phyloP scores from a whole-genome alignment of 2,797 vertebrate genomes.

The Mus spretus region DNA sequence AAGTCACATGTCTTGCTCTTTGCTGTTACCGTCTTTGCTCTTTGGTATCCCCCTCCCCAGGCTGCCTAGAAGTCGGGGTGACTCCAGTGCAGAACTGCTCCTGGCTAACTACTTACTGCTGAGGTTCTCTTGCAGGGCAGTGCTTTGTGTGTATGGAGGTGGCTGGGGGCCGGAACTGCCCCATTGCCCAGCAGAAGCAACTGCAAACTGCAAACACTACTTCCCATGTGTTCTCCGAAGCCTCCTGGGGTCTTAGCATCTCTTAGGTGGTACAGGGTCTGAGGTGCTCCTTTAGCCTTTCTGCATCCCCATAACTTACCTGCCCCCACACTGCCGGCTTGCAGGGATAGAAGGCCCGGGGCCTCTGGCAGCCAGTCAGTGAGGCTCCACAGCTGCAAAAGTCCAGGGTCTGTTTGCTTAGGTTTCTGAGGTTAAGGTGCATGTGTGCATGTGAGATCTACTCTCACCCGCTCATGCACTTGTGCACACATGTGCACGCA shows the following conservation, averaged over 20 bases:
- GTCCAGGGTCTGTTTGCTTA: constrained; percentile 51
- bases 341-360: not conserved
- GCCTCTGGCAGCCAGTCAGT: not conserved
- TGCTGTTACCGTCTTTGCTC: not conserved
- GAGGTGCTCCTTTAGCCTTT: not conserved
- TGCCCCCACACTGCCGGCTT: not conserved
- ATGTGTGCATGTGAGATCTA: not conserved
- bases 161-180: too few species aligned
- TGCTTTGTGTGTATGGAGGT: not conserved
- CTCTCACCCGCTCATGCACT: not conserved
- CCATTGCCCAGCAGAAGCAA: not conserved
- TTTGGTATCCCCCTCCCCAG: not conserved
- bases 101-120: constrained; percentile 83
- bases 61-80: not conserved
- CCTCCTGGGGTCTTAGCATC: not conserved
- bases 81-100: constrained; percentile 39
- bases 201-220: too few species aligned
- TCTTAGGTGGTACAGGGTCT: not conserved
- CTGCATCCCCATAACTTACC: not conserved
- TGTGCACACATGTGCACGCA: not conserved
- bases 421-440: not conserved
- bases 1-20: not conserved
- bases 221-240: not conserved
- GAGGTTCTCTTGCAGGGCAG: constrained; percentile 80
- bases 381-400: constrained; percentile 56